phyloP scores from a whole-genome alignment of 2,797 vertebrate genomes.

The Hemitrygon akajei region DNA sequence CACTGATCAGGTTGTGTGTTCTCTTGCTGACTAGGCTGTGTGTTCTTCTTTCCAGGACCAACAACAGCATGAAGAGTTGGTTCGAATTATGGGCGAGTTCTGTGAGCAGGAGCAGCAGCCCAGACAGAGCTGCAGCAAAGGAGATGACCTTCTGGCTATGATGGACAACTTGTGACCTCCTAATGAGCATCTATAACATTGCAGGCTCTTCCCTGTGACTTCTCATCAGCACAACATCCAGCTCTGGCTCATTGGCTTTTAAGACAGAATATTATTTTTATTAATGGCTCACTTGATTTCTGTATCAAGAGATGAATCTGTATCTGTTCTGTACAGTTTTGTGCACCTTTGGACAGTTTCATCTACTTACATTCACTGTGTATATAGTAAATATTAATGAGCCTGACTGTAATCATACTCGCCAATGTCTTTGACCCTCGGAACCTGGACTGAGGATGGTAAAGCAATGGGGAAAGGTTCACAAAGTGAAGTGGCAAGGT shows the following conservation, averaged over 20 bases:
- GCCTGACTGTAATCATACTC: not conserved
- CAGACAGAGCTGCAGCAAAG: conserved; percentile 65
- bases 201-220: not conserved
- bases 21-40: not conserved
- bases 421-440: not conserved
- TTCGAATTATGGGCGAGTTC: conserved; percentile 86
- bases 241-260: not conserved
- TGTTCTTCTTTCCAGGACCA: conserved; percentile 63
- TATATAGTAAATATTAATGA: not conserved
- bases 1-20: too few species aligned
- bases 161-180: conserved; percentile 78
- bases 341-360: not conserved
- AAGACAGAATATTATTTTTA: not conserved
- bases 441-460: not conserved
- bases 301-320: not conserved
- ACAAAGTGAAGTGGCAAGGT: not conserved
- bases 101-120: conserved; percentile 57
- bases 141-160: conserved; percentile 86
- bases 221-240: not conserved
- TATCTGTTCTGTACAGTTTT: not conserved
- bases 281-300: not conserved
- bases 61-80: conserved; percentile 70
- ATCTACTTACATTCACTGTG: not conserved
- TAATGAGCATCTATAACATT: not conserved
- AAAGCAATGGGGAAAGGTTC: not conserved